A percentile compares a stretch with the other conserved stretches of the same genome.
These are phyloP conservation scores for Melanotaenia trifasciata DNA, from an alignment of 2,797 vertebrate species.

Conservation along the genomic window DNA sequence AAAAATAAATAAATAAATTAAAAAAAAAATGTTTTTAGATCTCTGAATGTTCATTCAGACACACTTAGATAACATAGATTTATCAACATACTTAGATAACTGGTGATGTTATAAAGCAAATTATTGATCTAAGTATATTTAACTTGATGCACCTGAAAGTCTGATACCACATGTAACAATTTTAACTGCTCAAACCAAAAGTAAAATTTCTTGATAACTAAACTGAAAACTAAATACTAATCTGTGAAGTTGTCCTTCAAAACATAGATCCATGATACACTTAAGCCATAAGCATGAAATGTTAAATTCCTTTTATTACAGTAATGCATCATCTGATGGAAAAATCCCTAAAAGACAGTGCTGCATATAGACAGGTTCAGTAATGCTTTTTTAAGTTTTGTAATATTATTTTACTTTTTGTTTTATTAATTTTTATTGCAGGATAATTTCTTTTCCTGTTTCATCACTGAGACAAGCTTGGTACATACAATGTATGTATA, in stretches of 20 bases:
- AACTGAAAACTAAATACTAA: too few species aligned
- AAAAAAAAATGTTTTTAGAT: background rate
- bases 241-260: background rate
- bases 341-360: too few species aligned
- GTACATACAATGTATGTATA: too few species aligned
- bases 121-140: background rate
- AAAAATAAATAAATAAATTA: background rate
- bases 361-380: too few species aligned
- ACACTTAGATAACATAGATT: background rate
- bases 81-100: background rate
- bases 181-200: background rate
- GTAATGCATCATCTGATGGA: too few species aligned
- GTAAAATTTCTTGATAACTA: background rate
- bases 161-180: background rate
- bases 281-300: too few species aligned
- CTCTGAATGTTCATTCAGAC: background rate
- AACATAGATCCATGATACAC: background rate
- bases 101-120: background rate
- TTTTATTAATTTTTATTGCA: too few species aligned
- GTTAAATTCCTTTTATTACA: too few species aligned
- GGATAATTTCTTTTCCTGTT: too few species aligned
- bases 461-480: too few species aligned
- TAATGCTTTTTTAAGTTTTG: too few species aligned
- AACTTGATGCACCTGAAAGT: background rate
- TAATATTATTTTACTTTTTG: too few species aligned